Conservation (phyloP, 1,140 invertebrate species). For the Drosophila ficusphila region DNA sequence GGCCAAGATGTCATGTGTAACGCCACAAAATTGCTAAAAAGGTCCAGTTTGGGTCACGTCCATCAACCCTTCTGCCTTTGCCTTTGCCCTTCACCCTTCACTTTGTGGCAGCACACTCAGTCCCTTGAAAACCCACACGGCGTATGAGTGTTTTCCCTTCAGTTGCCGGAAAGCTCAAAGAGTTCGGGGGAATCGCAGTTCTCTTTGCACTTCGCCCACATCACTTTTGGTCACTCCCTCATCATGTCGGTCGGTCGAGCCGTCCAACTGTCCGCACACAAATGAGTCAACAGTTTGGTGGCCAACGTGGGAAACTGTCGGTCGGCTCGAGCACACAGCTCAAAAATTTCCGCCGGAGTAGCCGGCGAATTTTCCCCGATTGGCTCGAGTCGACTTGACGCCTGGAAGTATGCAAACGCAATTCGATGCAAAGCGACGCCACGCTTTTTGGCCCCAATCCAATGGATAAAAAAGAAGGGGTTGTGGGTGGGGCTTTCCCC, state of each 20-base stretch:
- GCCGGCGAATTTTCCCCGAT: slow-evolving; percentile 24
- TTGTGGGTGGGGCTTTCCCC: not conserved
- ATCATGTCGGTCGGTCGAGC: not conserved
- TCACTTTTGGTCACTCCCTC: slow-evolving; percentile 27
- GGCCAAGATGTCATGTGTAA: slow-evolving; percentile 65
- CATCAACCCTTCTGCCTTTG: not conserved
- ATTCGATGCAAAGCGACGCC: slow-evolving; percentile 18
- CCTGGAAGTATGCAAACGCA: slow-evolving; percentile 48
- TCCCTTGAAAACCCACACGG: slow-evolving; percentile 18
- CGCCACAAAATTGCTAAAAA: slow-evolving; percentile 43
- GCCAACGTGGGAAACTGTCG: slow-evolving; percentile 46
- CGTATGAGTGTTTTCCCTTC: slow-evolving; percentile 23
- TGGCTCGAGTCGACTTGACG: slow-evolving; percentile 53
- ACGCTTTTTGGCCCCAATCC: slow-evolving; percentile 47
- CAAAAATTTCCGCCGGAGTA: not conserved
- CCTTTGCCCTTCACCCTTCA: not conserved
- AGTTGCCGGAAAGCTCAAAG: slow-evolving; percentile 8
- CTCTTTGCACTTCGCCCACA: slow-evolving; percentile 57
- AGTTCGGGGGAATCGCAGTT: slow-evolving; percentile 16
- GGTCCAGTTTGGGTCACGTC: not conserved
- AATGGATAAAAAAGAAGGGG: slow-evolving; percentile 32
- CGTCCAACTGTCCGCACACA: slow-evolving; percentile 30
- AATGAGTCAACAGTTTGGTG: slow-evolving; percentile 73
- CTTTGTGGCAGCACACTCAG: not conserved
- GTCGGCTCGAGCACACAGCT: slow-evolving; percentile 7